Base-by-base conservation (phyloP, 2,797 vertebrate genomes). In the Malacoctenus gilli region DNA sequence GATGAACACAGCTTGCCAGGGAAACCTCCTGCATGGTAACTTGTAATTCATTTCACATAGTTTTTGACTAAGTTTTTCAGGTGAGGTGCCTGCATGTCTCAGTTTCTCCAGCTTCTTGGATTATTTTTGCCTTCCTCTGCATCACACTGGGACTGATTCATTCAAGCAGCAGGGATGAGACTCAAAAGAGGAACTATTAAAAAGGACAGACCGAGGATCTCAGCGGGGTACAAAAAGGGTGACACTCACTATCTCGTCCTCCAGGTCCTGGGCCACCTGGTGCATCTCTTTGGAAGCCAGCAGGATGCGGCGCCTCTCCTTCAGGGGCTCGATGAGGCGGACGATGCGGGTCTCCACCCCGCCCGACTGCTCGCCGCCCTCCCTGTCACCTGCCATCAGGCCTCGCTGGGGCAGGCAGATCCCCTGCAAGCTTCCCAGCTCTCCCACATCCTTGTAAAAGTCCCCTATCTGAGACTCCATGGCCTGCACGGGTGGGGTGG, bases 201-300 rank as follows among this genome's bases (percentile, higher is more conserved):
- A n/a, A n/a, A n/a, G n/a, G n/a, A n/a, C n/a, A n/a, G n/a, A n/a
- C n/a, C n/a, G n/a, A n/a, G n/a, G n/a, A n/a, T n/a, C n/a, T n/a
- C n/a, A n/a, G n/a, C n/a, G n/a, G n/a, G n/a, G n/a, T n/a, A n/a
- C n/a, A n/a, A 50, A 38, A 4, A 54, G 5, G 22, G 21, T 25
- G 8, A 3, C 1, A 37, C 6, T 11, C 16, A 97, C 95, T 59
- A 96, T 91, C 81, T 97, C 95, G 0, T 96, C 95, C 68, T 98
- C 95, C 73, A 98, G 90, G 86, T 98, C 95, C 22, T 95, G 95
- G 30, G 93, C 93, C 32, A 97, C 93, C 84, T 97, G 96, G 32
- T 96, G 95, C 77, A 97, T 90, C 82, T 98, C 95, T 83, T 98
- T 98, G 62, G 95, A 94, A 2, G 96, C 95, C 72, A 97, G 82